These are phyloP conservation scores for Nycticebus coucang DNA, from an alignment of 2,113 vertebrate species.

Conservation along the genomic window DNA sequence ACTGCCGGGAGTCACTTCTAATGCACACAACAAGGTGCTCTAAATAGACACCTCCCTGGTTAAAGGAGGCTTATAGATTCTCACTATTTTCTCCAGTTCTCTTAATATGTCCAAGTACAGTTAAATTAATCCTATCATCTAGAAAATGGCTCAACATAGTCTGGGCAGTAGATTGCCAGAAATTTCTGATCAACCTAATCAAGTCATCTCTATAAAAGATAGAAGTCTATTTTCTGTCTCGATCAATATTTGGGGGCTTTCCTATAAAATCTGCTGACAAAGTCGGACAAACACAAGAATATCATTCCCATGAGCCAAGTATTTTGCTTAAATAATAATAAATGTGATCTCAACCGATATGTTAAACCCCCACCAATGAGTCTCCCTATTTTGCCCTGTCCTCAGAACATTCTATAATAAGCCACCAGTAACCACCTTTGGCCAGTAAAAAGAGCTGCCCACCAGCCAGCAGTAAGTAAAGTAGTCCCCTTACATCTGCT, in stretches of 20 bases:
- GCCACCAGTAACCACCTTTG: background rate
- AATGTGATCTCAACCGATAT: too few species aligned
- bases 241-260: conserved; percentile 1
- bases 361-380: too few species aligned
- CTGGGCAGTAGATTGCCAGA: background rate
- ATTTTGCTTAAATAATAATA: background rate
- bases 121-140: background rate
- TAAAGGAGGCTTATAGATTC: background rate
- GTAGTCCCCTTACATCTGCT: background rate
- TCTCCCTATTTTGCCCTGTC: background rate
- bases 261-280: conserved; percentile 48
- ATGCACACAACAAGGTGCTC: background rate
- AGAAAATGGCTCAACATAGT: background rate
- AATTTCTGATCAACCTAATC: background rate
- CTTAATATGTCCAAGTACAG: background rate
- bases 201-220: background rate
- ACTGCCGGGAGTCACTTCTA: background rate
- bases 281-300: background rate
- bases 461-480: background rate
- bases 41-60: background rate
- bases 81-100: background rate
- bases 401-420: background rate
- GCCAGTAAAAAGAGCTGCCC: background rate
- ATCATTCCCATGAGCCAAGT: background rate
- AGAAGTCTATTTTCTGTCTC: background rate